Evolutionary conservation across 2,113 vertebrate species (phyloP).

Genomic region (Daboia siamensis): DNA sequence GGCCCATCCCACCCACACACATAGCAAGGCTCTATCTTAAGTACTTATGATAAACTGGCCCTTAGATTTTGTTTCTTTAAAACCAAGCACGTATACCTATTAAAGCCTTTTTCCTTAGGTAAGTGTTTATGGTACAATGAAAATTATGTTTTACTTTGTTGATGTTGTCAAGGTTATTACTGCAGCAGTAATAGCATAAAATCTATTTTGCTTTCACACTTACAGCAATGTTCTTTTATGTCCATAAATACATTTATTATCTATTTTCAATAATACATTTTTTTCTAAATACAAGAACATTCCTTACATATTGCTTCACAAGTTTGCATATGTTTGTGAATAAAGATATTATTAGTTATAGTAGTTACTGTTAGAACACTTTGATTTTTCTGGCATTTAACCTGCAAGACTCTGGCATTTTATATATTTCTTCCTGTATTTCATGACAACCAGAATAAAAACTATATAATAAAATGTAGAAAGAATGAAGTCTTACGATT

Average conservation of each 20-base stretch:
- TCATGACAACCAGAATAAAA: not conserved
- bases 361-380: not conserved
- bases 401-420: not conserved
- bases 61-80: not conserved
- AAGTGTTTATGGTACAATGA: not conserved
- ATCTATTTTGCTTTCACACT: not conserved
- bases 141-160: not conserved
- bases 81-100: not conserved
- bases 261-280: not conserved
- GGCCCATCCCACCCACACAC: not conserved
- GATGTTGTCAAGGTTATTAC: not conserved
- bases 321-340: not conserved
- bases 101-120: not conserved
- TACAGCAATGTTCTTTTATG: not conserved
- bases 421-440: not conserved
- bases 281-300: not conserved
- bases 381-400: not conserved
- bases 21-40: not conserved
- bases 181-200: not conserved
- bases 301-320: not conserved
- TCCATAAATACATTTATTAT: not conserved
- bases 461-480: not conserved
- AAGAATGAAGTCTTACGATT: conserved; percentile 74
- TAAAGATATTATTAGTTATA: not conserved
- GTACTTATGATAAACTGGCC: not conserved